These are phyloP conservation scores for Odontamblyopus rebecca DNA, from an alignment of 2,797 vertebrate genomes.

Conservation along the genomic window DNA sequence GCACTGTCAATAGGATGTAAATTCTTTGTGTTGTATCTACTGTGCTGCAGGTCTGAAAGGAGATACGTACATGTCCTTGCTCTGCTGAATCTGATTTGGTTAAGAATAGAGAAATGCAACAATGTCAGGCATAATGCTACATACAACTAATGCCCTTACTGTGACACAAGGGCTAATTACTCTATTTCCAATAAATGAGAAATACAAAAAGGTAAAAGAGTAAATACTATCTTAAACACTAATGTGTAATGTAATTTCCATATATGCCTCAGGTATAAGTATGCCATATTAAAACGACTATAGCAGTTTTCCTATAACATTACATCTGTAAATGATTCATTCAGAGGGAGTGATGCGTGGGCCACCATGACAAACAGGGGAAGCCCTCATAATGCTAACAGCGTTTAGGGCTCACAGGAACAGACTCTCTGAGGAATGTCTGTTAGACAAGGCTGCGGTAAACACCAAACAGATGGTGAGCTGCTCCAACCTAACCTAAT, in stretches of 20 bases:
- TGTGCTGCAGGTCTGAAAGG: neutral
- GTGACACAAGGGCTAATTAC: conserved; percentile 68
- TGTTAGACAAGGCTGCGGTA: conserved; percentile 47
- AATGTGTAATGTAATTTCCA: neutral
- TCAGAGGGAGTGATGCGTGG: neutral
- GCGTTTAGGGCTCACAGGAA: conserved; percentile 47
- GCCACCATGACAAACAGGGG: conserved; percentile 59
- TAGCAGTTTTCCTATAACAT: neutral
- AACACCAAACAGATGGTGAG: conserved; percentile 67
- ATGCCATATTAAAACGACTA: neutral
- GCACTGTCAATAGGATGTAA: neutral
- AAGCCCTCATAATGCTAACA: conserved; percentile 63
- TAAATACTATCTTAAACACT: neutral
- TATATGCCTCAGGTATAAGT: neutral
- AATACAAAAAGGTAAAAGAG: conserved; percentile 23
- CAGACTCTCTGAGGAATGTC: conserved; percentile 60
- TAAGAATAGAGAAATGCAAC: conserved; percentile 21
- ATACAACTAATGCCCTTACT: conserved; percentile 56
- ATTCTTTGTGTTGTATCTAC: neutral
- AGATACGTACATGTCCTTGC: conserved; percentile 1
- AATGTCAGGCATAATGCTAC: conserved; percentile 13
- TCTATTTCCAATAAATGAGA: neutral
- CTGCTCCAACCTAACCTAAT: conserved; percentile 31
- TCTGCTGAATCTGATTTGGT: neutral
- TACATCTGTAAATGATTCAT: conserved; percentile 1